phyloP scores from a whole-genome alignment of 2,113 vertebrate species.

The Gobiocypris rarus region DNA sequence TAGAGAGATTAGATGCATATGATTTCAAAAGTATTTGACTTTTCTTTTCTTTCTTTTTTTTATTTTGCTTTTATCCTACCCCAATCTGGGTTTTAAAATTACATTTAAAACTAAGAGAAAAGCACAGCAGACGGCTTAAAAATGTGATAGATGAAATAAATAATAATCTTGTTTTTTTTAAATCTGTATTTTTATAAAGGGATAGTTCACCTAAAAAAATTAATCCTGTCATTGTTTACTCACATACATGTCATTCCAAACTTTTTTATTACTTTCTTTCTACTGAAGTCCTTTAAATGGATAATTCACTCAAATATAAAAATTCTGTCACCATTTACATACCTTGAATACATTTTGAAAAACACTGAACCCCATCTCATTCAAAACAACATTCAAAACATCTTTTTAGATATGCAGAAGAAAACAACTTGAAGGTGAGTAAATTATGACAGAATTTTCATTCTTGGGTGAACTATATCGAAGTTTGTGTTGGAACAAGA shows the following conservation, averaged over 20 bases:
- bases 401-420: too few relatives aligned
- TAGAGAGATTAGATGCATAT: constrained; percentile 9
- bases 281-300: not conserved
- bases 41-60: not conserved
- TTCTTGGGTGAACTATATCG: not conserved
- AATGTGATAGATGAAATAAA: not conserved
- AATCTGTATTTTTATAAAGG: too few relatives aligned
- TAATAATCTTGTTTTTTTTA: not conserved
- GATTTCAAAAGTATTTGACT: constrained; percentile 13
- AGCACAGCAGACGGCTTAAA: not conserved
- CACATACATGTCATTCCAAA: not conserved
- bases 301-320: too few relatives aligned
- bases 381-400: not conserved
- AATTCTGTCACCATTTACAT: too few relatives aligned
- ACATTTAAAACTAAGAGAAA: constrained; percentile 2
- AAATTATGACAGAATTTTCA: too few relatives aligned
- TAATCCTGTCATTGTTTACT: not conserved
- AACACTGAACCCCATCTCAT: not conserved
- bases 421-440: not conserved
- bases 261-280: not conserved
- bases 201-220: not conserved
- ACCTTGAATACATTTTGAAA: too few relatives aligned
- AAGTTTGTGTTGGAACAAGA: not conserved
- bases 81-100: not conserved
- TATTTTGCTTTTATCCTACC: not conserved